These are phyloP conservation scores for Tuta absoluta DNA, from an alignment of 2,888 invertebrate genomes.

Conservation along the genomic window DNA sequence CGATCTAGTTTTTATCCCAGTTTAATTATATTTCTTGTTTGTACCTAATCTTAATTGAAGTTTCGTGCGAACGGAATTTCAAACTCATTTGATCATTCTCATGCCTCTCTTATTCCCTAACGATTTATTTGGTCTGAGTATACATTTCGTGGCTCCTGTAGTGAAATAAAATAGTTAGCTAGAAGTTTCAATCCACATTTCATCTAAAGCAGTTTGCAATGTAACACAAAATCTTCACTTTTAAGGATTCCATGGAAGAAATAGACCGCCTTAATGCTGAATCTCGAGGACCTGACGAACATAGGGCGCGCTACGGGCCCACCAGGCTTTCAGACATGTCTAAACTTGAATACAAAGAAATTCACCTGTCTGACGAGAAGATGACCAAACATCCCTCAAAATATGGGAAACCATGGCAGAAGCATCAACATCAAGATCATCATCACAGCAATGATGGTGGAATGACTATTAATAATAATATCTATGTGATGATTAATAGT, in stretches of 20 bases:
- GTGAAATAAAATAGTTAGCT: background rate
- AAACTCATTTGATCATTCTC: too few relatives aligned
- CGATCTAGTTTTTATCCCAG: background rate
- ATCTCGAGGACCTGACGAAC: slow-evolving; percentile 60
- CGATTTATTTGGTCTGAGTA: too few relatives aligned
- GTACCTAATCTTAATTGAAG: background rate
- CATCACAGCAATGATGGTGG: slow-evolving; percentile 30
- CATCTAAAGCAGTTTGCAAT: background rate
- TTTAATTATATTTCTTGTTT: background rate
- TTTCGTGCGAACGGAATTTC: background rate
- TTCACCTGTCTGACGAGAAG: slow-evolving; percentile 70
- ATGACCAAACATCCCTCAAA: slow-evolving; percentile 42
- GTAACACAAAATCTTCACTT: slow-evolving; percentile 15
- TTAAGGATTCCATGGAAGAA: slow-evolving; percentile 73
- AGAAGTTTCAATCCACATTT: background rate
- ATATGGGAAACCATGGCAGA: slow-evolving; percentile 57
- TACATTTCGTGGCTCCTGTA: too few relatives aligned
- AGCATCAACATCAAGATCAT: slow-evolving; percentile 22
- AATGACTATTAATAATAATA: slow-evolving; percentile 33
- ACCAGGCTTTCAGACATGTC: slow-evolving; percentile 84
- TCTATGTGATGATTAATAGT: slow-evolving; percentile 48
- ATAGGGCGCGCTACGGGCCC: slow-evolving; percentile 79
- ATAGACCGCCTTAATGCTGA: slow-evolving; percentile 73
- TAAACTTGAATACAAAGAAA: slow-evolving; percentile 79
- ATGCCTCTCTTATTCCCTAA: too few relatives aligned